Percentiles rank a stretch among this genome's conserved stretches.
Conservation (phyloP, 2,888 invertebrate species). For the Brenthis daphne region DNA sequence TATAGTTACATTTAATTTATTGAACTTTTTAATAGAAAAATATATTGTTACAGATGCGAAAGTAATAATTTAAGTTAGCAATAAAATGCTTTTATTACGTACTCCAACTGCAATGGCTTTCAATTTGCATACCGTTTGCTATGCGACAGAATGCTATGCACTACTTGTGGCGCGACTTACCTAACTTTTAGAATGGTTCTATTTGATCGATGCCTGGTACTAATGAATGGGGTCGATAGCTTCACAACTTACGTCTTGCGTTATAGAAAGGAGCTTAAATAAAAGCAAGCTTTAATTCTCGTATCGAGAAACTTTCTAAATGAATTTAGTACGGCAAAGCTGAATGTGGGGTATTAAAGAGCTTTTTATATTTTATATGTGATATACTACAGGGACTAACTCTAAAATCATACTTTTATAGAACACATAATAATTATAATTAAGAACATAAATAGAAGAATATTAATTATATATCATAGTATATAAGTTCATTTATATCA, state of each 20-base stretch:
- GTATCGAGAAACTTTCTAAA: no score
- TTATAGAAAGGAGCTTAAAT: not conserved
- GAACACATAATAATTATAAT: no score
- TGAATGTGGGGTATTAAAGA: no score
- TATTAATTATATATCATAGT: no score
- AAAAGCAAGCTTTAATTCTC: not conserved
- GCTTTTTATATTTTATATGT: no score
- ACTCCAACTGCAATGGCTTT: slow-evolving; percentile 26
- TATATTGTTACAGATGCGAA: slow-evolving; percentile 15
- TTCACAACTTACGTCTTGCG: slow-evolving; percentile 2
- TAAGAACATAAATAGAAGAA: no score
- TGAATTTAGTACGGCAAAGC: no score
- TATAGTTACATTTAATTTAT: no score
- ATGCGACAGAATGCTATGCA: slow-evolving; percentile 23
- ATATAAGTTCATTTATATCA: no score
- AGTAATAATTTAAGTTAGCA: slow-evolving; percentile 18
- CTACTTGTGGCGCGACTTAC: slow-evolving; percentile 28
- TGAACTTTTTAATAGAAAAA: not conserved
- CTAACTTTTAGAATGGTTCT: slow-evolving; percentile 30
- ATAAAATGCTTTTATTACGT: slow-evolving; percentile 25
- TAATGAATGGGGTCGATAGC: slow-evolving; percentile 29
- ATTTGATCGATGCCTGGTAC: slow-evolving; percentile 37
- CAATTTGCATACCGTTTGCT: slow-evolving; percentile 32
- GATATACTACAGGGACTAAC: no score
- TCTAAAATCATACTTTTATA: no score